Base-by-base conservation (phyloP, 2,888 invertebrate genomes). In the Clepsis dumicolana region DNA sequence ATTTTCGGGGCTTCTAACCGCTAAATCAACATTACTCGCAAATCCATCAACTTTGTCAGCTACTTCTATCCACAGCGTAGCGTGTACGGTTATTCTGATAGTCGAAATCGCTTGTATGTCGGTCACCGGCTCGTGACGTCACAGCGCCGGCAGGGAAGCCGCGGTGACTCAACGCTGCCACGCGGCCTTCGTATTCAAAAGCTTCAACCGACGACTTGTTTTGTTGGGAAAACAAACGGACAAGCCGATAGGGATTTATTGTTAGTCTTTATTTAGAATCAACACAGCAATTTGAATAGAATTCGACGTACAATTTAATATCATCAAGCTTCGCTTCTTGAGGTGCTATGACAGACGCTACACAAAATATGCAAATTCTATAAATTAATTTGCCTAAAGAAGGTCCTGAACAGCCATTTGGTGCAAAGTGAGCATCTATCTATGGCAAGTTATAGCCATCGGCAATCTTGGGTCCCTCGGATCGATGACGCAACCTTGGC, bases 401-500 rank as follows among this genome's bases (percentile, higher is more conserved):
- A 52, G 44, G 63, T 18, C 14, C 24, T 41, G 12, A 52, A 24
- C 5, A 32, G 32, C 38, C 4, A 59, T 68, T 53, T 52, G 41
- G 5, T 18, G 12, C 41, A 38, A 64, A 57, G 50, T 44, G 29
- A 64, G 24, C 59, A 29, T 32, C 56, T 52, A 59, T 59, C 57
- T 59, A 64, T 41, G 57, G 66, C 65, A 14, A 32, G 57, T 52
- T 54, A 61, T 35, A 38, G 38, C 62, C 67, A 63, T 67, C 71
- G 54, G 66, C 65, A 69, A 72, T 38, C 63, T 64, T 68, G 74
- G 72, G 79, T 79, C 78, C 81, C 79, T 79, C 78, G 75, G 81
- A 86, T 86, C 85, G 83, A 88, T 85, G 86, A 79, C 80, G 84
- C 79, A 85, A 84, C 85, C 87, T 87, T 85, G 85, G 77, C 71